These are phyloP conservation scores for Onthophagus sagittarius DNA, from an alignment of 2,888 invertebrate species.

Conservation along the genomic window DNA sequence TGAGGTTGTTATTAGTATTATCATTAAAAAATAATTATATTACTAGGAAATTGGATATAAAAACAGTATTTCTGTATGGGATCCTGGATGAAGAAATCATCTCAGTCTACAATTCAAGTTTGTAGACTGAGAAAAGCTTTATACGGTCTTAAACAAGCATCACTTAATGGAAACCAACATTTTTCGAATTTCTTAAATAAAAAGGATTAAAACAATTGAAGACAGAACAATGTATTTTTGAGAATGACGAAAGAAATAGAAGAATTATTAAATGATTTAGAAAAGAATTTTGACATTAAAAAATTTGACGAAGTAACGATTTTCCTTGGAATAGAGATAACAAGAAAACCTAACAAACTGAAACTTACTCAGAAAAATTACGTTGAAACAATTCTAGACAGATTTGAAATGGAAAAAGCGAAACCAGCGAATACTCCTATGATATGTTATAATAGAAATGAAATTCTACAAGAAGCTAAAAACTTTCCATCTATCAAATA, in stretches of 20 bases:
- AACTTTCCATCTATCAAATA: conserved; percentile 23
- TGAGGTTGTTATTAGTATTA: neutral
- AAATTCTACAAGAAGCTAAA: neutral
- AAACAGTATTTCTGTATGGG: neutral
- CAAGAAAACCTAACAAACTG: neutral
- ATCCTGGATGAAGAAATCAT: conserved; percentile 6
- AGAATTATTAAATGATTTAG: conserved; percentile 24
- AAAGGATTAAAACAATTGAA: neutral
- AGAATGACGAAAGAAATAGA: conserved; percentile 6
- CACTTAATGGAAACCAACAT: conserved; percentile 17
- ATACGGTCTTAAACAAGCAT: conserved; percentile 19
- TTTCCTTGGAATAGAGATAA: conserved; percentile 10
- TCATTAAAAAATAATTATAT: conserved; percentile 2
- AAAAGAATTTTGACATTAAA: conserved; percentile 23
- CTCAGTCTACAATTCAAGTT: neutral
- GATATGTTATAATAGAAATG: neutral
- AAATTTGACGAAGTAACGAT: neutral
- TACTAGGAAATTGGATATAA: neutral
- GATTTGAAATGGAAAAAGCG: conserved; percentile 23
- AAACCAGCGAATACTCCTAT: conserved; percentile 18
- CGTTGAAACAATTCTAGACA: conserved; percentile 10
- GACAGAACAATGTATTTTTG: conserved; percentile 13
- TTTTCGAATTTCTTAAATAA: conserved; percentile 13
- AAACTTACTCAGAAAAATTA: conserved; percentile 2
- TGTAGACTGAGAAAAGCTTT: conserved; percentile 16